Evolutionary conservation across 2,797 vertebrate genomes (phyloP), one percentile per base, ranked within the genome.

Genomic region (Brotula barbata): DNA sequence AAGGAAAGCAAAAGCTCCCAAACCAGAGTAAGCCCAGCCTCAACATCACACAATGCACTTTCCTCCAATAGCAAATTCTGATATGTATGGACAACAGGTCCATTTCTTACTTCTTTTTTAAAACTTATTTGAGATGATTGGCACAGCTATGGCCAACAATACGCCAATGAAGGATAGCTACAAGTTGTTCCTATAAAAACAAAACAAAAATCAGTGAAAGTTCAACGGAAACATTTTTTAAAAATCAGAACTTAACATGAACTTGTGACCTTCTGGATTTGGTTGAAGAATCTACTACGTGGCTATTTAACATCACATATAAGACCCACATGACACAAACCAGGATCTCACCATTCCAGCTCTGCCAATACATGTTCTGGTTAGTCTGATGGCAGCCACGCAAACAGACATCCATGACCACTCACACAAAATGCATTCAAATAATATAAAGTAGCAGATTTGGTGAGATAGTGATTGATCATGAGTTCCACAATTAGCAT

Each of bases 301-400:
- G 21, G 10, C 13, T 2, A 20, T 10, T 14, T 33, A 17, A 68
- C 17, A 16, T 40, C 25, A 21, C 14, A 8, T 46, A 12, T 37
- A 17, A 40, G 1, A n/a, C 49, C 25, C 19, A 39, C 16, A 41
- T 23, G 21, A 68, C 25, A 17, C 21, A 68, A 55, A 64, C 12
- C 8, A 67, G 66, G 85, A 69, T 85, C 77, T 81, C 64, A 52
- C 42, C 41, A 58, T 85, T 87, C 85, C 86, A 87, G 75, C 88
- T 90, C 89, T 89, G 89, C 87, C 87, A 19, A n/a, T 85, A 83
- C 22, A 64, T 43, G 83, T 72, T 86, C 77, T 81, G 80, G 77
- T 61, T 65, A 75, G 72, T 78, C 73, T 33, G 61, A 73, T 63
- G 61, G 77, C 60, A 71, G 33, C 19, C 60, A 68, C 77, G 69